These are phyloP conservation scores for Ranitomeya variabilis DNA, from an alignment of 2,113 vertebrate species.

Conservation along the genomic window DNA sequence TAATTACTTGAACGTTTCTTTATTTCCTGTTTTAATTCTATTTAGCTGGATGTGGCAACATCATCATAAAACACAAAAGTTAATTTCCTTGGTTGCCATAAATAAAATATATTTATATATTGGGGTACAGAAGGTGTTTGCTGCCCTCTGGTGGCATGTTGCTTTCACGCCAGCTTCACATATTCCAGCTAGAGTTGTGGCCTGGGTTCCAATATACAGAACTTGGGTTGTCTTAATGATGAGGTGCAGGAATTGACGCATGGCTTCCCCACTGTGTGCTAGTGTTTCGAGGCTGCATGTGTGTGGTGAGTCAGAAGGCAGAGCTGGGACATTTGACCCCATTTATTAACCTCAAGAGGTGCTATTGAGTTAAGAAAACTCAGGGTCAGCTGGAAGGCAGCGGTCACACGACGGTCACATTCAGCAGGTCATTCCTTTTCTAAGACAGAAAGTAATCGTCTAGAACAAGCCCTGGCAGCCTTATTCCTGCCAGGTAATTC, in stretches of 20 bases:
- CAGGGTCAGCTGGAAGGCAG: conserved; percentile 91
- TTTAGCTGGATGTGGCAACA: conserved; percentile 68
- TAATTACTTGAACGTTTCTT: conserved; percentile 59
- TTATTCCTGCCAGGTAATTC: conserved; percentile 95
- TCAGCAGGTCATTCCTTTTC: conserved; percentile 92
- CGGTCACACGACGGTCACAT: conserved; percentile 94
- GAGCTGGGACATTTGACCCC: conserved; percentile 72
- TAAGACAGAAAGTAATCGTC: conserved; percentile 85
- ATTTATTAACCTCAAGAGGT: conserved; percentile 76
- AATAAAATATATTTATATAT: conserved; percentile 52
- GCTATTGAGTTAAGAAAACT: conserved; percentile 69
- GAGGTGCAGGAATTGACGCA: conserved; percentile 50
- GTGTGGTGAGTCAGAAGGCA: conserved; percentile 53
- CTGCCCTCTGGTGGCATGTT: conserved; percentile 75
- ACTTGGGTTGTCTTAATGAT: conserved; percentile 50
- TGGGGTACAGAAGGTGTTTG: conserved; percentile 64
- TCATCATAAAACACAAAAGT: conserved; percentile 61
- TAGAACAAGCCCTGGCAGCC: conserved; percentile 84
- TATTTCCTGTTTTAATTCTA: conserved; percentile 63
- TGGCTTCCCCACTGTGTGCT: conserved; percentile 50
- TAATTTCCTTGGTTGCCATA: conserved; percentile 67
- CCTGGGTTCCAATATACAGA: conserved; percentile 18
- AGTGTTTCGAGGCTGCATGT: conserved; percentile 41
- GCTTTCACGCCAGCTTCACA: neutral
- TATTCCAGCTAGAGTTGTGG: conserved; percentile 11